Base-by-base conservation (phyloP, 2,888 invertebrate species). In the Pollenia amentaria region DNA sequence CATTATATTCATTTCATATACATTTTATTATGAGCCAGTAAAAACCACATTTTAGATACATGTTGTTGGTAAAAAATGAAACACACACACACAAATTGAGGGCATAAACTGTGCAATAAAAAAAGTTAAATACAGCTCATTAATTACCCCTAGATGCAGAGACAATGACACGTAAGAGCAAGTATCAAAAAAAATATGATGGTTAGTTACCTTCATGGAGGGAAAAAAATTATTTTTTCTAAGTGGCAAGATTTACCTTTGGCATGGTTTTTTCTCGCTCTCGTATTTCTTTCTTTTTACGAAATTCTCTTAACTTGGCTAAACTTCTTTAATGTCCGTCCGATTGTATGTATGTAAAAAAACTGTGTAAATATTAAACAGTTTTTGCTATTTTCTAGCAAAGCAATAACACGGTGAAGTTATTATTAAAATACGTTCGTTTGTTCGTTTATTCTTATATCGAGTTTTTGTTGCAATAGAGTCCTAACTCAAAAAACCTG, bases 111-210 rank as follows among this genome's bases (percentile, higher is more conserved):
- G 6, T 51, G 38, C 16, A 46, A 55, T 69, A 70, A 70, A 85
- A 87, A 82, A 75, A 65, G 51, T 79, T 78, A 87, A 86, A 87
- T 84, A 83, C 77, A 85, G 85, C 89, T 89, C 89, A 89, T 89
- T 89, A 89, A 89, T 89, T 89, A 89, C 89, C 89, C 76, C 86
- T 84, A 88, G 81, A 87, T 88, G 88, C 86, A 85, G 84, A 90
- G 90, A 91, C 90, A 87, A 69, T 48, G 73, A 64, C 70, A 79
- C 64, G 48, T 18, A 69, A 77, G 48, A 67, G 64, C 4, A 14
- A 42, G 21, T 73, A 62, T 8, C 8, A 11, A 75, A 80, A 83
- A 77, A 80, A 62, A 51, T 62, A 87, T 87, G 84, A 80, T 84
- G 84, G 87, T 73, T 84, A 40, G 72, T 87, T 78, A 77, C 80